phyloP scores from a whole-genome alignment of 2,113 vertebrate genomes.

The Plotosus lineatus region DNA sequence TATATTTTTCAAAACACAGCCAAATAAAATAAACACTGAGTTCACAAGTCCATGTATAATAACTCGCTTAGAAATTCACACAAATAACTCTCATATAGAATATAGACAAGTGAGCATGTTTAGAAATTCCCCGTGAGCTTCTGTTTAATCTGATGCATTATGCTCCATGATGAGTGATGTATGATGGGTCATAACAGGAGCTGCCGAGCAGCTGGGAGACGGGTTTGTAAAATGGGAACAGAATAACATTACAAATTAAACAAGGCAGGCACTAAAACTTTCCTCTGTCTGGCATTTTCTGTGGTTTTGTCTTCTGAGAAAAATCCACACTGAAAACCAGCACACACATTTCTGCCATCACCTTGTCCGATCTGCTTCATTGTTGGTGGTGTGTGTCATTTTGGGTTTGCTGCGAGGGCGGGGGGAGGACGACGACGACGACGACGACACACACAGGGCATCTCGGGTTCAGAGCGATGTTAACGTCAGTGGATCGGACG shows the following conservation, averaged over 20 bases:
- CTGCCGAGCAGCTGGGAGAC: slow-evolving; percentile 20
- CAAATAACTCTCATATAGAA: not conserved
- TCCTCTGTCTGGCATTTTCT: not conserved
- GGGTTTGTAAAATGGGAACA: not conserved
- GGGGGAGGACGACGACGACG: too few relatives aligned
- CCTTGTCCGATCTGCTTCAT: slow-evolving; percentile 14
- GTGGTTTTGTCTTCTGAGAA: not conserved
- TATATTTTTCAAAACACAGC: not conserved
- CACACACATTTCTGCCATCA: slow-evolving; percentile 6
- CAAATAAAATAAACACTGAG: slow-evolving; percentile 1
- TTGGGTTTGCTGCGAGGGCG: not conserved
- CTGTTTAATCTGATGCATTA: slow-evolving; percentile 35
- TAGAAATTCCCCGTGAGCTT: slow-evolving; percentile 29
- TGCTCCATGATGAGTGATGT: slow-evolving; percentile 26
- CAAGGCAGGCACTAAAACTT: slow-evolving; percentile 17
- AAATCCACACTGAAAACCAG: not conserved
- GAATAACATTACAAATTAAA: slow-evolving; percentile 32
- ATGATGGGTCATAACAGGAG: slow-evolving; percentile 27
- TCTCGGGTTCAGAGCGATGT: slow-evolving; percentile 18
- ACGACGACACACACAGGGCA: not conserved
- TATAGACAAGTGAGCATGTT: slow-evolving; percentile 22
- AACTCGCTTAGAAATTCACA: not conserved
- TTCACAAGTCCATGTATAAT: not conserved
- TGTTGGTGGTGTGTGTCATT: not conserved
- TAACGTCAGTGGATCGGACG: slow-evolving; percentile 8